Percentiles rank a stretch among this genome's conserved stretches.
Conservation (phyloP, 2,888 invertebrate species). For the Tipula confusa region DNA sequence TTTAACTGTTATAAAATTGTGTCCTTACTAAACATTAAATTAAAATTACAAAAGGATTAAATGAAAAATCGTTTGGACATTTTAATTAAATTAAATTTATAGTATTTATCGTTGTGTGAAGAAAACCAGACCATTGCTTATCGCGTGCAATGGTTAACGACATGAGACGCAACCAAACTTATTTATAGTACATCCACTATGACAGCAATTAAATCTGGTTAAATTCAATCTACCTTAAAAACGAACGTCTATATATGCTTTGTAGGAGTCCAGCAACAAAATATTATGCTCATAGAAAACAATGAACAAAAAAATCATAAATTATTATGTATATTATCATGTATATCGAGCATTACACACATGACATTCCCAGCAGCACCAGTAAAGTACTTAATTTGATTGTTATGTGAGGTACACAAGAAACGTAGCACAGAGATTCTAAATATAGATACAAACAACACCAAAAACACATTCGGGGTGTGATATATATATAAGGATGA, state of each 20-base stretch:
- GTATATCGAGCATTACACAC: background rate
- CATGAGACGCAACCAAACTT: background rate
- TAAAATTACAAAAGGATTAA: too few relatives aligned
- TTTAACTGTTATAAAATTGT: too few relatives aligned
- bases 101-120: too few relatives aligned
- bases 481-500: background rate
- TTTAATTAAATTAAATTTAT: too few relatives aligned
- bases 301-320: background rate
- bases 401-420: background rate
- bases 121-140: too few relatives aligned
- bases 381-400: background rate
- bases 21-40: too few relatives aligned
- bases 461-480: background rate
- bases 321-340: background rate
- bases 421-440: background rate
- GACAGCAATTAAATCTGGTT: background rate
- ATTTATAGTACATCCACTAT: background rate
- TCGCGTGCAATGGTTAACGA: background rate
- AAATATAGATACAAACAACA: background rate
- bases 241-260: background rate
- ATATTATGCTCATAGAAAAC: background rate
- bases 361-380: background rate
- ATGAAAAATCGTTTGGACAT: too few relatives aligned
- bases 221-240: background rate
- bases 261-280: background rate